phyloP scores from a whole-genome alignment of 1,140 invertebrate species.

The Zaprionus kolodkinae region DNA sequence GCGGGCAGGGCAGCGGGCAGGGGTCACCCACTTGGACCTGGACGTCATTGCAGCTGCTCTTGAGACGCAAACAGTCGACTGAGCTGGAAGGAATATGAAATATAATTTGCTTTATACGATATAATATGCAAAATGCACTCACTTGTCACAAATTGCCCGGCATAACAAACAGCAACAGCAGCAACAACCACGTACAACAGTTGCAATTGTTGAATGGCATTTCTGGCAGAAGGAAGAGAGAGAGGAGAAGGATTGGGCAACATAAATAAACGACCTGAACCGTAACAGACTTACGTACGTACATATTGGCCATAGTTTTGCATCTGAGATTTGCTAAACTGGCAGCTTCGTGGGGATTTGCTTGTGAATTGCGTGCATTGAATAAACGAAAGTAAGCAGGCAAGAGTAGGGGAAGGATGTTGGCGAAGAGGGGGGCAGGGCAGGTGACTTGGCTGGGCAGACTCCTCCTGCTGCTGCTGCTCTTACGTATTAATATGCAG shows the following conservation, averaged over 20 bases:
- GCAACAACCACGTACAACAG: constrained; percentile 27
- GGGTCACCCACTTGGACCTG: constrained; percentile 26
- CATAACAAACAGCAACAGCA: constrained; percentile 54
- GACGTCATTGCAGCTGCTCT: constrained; percentile 45
- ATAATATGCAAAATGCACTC: constrained; percentile 65
- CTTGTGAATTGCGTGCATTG: constrained; percentile 37
- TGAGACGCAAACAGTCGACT: constrained; percentile 63
- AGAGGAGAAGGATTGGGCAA: not conserved
- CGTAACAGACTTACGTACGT: constrained; percentile 16
- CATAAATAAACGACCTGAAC: constrained; percentile 29
- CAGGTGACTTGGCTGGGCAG: not conserved
- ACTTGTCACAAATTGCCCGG: constrained; percentile 73
- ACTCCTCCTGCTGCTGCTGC: not conserved
- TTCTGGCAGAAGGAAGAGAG: constrained; percentile 10
- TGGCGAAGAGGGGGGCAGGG: not conserved
- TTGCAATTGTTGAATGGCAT: constrained; percentile 45
- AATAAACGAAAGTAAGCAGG: constrained; percentile 39
- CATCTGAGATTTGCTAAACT: constrained; percentile 41
- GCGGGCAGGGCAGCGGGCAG: not conserved
- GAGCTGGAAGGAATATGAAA: constrained; percentile 56
- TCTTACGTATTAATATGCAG: constrained; percentile 74
- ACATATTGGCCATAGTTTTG: constrained; percentile 41
- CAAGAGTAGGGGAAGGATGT: not conserved
- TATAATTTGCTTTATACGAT: constrained; percentile 72
- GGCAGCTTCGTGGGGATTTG: constrained; percentile 31